Percentiles rank a stretch among this genome's conserved stretches.
Conservation (phyloP, 1,140 invertebrate species). For the Leptopilina clavipes region DNA sequence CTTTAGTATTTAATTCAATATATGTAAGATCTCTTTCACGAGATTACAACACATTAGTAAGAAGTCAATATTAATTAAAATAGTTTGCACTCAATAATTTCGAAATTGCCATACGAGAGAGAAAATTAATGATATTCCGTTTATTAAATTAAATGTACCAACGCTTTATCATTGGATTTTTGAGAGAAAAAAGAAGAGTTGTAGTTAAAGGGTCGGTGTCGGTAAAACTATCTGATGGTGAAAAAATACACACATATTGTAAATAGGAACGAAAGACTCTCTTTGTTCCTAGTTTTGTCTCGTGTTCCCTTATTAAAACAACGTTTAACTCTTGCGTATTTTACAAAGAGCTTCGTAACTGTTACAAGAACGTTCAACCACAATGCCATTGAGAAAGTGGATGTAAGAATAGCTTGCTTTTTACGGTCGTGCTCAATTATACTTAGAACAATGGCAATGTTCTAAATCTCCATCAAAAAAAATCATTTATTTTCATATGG, state of each 20-base stretch:
- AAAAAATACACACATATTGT: not conserved
- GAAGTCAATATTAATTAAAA: conserved; percentile 6
- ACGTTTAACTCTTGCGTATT: conserved; percentile 22
- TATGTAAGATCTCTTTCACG: not conserved
- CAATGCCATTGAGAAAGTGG: conserved; percentile 27
- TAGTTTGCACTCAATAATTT: not conserved
- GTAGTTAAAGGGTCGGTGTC: not conserved
- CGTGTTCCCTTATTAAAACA: conserved; percentile 25
- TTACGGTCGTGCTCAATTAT: conserved; percentile 22
- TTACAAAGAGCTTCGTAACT: conserved; percentile 22
- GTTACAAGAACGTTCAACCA: conserved; percentile 8
- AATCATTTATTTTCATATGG: not conserved
- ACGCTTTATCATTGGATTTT: not conserved
- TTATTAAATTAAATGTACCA: not conserved
- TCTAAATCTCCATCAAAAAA: conserved; percentile 12
- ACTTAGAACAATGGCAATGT: conserved; percentile 15
- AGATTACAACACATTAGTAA: not conserved
- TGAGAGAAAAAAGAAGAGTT: too few relatives aligned
- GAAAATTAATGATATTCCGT: not conserved
- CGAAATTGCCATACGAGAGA: not conserved
- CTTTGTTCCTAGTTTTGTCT: conserved; percentile 15
- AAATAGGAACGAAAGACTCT: conserved; percentile 2
- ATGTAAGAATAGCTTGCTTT: conserved; percentile 12
- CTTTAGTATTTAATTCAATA: not conserved
- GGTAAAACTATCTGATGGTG: not conserved